Conservation (phyloP, 2,797 vertebrate species). For the Syndactyla subalaris region DNA sequence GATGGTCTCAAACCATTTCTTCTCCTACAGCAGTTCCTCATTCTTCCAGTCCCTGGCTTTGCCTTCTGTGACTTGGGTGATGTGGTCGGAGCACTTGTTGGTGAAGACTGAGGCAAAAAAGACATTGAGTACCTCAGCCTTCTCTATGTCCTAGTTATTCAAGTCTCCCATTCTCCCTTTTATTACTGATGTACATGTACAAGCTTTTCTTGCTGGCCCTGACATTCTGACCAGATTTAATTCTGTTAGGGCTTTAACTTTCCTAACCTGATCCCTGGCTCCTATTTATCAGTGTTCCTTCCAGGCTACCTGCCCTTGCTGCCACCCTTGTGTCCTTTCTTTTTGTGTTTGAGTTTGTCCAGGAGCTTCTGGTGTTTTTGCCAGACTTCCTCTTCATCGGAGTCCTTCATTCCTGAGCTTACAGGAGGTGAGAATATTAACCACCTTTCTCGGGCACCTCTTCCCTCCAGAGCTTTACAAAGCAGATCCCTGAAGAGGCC, state of each 20-base stretch:
- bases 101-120: background rate
- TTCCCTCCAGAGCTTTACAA: background rate
- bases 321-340: background rate
- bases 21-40: background rate
- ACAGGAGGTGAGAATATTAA: background rate
- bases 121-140: background rate
- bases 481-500: background rate
- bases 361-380: background rate
- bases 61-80: background rate
- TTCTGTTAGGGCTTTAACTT: background rate
- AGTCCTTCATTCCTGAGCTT: background rate
- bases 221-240: background rate
- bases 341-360: background rate
- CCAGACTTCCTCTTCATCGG: background rate
- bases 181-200: background rate
- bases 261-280: background rate
- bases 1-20: background rate
- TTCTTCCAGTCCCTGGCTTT: background rate
- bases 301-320: background rate
- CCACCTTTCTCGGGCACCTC: background rate
- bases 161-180: background rate
- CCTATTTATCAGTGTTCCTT: background rate
- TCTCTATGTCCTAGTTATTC: background rate
- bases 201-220: background rate
- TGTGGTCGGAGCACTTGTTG: background rate